Conservation (phyloP, 2,113 vertebrate genomes). For the Verasper variegatus region DNA sequence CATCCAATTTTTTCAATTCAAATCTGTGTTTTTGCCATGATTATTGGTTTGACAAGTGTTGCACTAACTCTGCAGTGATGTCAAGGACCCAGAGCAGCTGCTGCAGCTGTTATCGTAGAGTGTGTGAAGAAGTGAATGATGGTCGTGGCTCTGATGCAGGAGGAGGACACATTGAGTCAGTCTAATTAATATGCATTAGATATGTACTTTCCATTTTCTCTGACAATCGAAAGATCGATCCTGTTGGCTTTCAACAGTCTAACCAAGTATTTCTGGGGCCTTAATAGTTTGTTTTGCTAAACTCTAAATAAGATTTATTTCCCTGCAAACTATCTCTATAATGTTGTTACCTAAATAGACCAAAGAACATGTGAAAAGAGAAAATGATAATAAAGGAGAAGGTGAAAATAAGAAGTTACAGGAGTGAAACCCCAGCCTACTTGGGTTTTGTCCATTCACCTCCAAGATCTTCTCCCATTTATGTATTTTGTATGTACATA, state of each 20-base stretch:
- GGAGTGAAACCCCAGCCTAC: too few species aligned
- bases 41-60: slow-evolving; percentile 9
- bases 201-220: background rate
- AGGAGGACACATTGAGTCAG: background rate
- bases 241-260: too few species aligned
- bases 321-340: background rate
- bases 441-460: too few species aligned
- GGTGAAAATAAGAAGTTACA: too few species aligned
- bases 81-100: slow-evolving; percentile 35
- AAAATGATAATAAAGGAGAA: too few species aligned
- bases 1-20: slow-evolving; percentile 24
- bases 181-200: background rate
- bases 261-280: background rate
- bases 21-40: slow-evolving; percentile 9
- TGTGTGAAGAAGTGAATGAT: background rate
- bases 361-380: too few species aligned
- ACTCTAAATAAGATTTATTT: background rate
- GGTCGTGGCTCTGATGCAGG: background rate
- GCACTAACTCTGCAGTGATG: background rate
- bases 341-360: too few species aligned
- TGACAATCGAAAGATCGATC: too few species aligned
- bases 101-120: slow-evolving; percentile 9
- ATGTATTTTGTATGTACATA: too few species aligned
- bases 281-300: background rate
- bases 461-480: too few species aligned